Percentiles rank a stretch among this genome's conserved stretches.
Evolutionary conservation across 92 coral and sea anemone species (phyloP).

Genomic region (Pocillopora grandis): DNA sequence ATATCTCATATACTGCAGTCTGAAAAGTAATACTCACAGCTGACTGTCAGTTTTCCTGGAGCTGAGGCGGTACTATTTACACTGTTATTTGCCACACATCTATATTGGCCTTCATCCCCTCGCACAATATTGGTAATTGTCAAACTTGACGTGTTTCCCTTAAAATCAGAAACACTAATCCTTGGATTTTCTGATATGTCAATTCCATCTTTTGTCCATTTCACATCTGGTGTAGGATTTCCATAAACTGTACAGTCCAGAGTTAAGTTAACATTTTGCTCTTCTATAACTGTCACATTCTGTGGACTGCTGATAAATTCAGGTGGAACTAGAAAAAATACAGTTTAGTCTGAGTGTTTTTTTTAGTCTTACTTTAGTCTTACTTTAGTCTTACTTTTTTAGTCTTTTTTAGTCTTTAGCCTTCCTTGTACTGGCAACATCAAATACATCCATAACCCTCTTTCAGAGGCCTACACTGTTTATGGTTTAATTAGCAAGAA

Average conservation of each 20-base stretch:
- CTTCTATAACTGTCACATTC: not conserved
- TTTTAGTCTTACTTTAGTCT: too few species aligned
- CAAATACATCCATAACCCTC: too few species aligned
- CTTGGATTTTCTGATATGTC: not conserved
- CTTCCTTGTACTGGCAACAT: too few species aligned
- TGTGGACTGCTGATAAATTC: not conserved
- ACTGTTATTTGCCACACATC: conserved; percentile 30
- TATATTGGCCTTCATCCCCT: conserved; percentile 31
- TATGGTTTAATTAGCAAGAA: too few species aligned
- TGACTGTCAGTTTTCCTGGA: conserved; percentile 2
- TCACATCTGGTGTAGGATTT: not conserved
- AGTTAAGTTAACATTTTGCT: not conserved
- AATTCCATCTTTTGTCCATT: not conserved
- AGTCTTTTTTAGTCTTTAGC: too few species aligned
- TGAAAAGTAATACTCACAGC: conserved; percentile 11
- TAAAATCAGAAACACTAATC: too few species aligned
- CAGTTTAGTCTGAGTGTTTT: too few species aligned
- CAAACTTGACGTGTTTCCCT: not conserved
- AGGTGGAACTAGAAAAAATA: not conserved
- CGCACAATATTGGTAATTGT: conserved; percentile 16
- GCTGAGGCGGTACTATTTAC: not conserved
- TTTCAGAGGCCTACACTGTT: too few species aligned
- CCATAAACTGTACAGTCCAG: not conserved
- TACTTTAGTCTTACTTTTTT: too few species aligned
- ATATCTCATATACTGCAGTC: too few species aligned